These are phyloP conservation scores for Ianthella basta DNA, from an alignment of 37 sponge, comb jelly and placozoan genomes.

Conservation along the genomic window DNA sequence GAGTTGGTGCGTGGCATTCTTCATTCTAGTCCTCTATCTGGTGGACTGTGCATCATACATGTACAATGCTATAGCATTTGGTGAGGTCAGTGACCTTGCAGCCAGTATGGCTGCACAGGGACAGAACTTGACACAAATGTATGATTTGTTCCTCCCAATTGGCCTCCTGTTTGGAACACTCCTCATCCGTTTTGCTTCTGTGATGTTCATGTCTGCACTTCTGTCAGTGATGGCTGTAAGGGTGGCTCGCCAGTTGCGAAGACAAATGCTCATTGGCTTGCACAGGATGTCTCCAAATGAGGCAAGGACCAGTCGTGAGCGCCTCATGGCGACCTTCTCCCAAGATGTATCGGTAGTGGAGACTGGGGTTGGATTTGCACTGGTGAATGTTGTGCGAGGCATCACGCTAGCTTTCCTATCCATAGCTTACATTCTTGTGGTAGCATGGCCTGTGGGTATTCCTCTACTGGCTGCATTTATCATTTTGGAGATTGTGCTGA, in stretches of 20 bases:
- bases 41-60: conserved; percentile 35
- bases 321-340: conserved; percentile 37
- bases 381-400: conserved; percentile 22
- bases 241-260: conserved; percentile 31
- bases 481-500: neutral
- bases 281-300: conserved; percentile 11
- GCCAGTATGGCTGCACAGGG: neutral
- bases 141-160: conserved; percentile 6
- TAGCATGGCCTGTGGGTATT: conserved; percentile 51
- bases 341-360: conserved; percentile 51
- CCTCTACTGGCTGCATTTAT: conserved; percentile 21
- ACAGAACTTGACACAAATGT: neutral
- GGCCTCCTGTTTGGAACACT: conserved; percentile 35
- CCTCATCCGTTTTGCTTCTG: conserved; percentile 28
- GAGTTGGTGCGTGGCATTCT: neutral
- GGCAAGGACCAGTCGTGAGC: conserved; percentile 3
- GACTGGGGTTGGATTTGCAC: conserved; percentile 30
- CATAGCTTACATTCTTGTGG: conserved; percentile 3
- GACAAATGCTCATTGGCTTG: conserved; percentile 35
- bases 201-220: neutral
- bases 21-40: conserved; percentile 28
- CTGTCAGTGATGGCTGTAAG: conserved; percentile 39
- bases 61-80: conserved; percentile 36
- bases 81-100: conserved; percentile 15
- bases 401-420: conserved; percentile 27